Evolutionary conservation across 1,140 invertebrate species (phyloP), one percentile per base, ranked within the genome.

Genomic region (Brachionus sp.): DNA sequence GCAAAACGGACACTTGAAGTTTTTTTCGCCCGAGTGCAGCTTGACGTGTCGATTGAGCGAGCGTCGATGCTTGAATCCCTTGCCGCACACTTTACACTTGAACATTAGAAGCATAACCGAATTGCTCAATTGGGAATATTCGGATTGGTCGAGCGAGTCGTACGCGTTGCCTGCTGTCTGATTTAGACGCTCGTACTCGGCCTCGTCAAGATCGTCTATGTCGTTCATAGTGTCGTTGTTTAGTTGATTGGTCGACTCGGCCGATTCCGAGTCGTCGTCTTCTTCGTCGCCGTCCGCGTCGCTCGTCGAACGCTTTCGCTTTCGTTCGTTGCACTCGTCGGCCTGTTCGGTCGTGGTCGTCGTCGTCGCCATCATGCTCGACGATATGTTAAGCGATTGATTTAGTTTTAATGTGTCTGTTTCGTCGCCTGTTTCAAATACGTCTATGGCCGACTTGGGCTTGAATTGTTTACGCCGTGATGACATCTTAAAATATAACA

Each of bases 41-140:
- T 97, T 97, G 85, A 95, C 93, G 88, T 98, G 96, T 19, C 96
- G 92, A 89, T 98, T 95, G 73, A 95, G 91, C 84, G 94, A 95
- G 13, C 95, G 91, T 88, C 97, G 97, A 90, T 97, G 95, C 88
- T 96, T 96, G 91, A 98, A 98, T 5, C 23, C 82, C 19, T 83
- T 83, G 25, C 66, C 66, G 37, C 82, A 83, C 19, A 73, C 57
- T 64, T 42, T 35, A 53, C 84, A 84, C 62, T 53, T 42, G 46
- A 82, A 77, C 84, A 83, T 80, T 39, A 75, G 29, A 12, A 50
- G 29, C 46, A 84, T 84, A 3, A 46, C n/a, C 33, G 66, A 77
- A 12, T 4, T 13, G 19, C 13, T 50, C 4, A 77, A 9, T 3
- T 23, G 35, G 10, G 37, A 42, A 10, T 50, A 39, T 29, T 12